Conservation (phyloP, 2,888 invertebrate species). For the Pyralis farinalis region DNA sequence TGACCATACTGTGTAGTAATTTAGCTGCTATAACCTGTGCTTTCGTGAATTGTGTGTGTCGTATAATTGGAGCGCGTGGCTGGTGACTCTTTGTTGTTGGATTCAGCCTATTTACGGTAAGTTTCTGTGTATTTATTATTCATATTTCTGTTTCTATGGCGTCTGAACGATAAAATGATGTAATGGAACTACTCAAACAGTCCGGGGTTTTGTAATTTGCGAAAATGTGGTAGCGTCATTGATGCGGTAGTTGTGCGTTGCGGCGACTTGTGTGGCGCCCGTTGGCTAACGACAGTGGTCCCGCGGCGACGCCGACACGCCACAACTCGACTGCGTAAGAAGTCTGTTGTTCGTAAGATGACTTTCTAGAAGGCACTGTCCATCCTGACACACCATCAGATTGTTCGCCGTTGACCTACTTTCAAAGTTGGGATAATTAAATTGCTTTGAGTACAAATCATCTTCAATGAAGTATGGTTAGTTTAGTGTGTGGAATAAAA, state of each 20-base stretch:
- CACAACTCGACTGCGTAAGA: conserved; percentile 56
- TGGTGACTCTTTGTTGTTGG: conserved; percentile 79
- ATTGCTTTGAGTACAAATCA: too few relatives aligned
- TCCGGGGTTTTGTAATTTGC: conserved; percentile 25
- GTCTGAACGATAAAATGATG: conserved; percentile 19
- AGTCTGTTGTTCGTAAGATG: conserved; percentile 52
- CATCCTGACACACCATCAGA: conserved; percentile 9
- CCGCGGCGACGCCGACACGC: conserved; percentile 65
- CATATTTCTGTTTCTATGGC: conserved; percentile 25
- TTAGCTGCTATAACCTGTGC: conserved; percentile 61
- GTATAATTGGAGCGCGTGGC: conserved; percentile 80
- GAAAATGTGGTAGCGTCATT: conserved; percentile 63
- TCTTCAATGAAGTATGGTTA: too few relatives aligned
- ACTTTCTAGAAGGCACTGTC: conserved; percentile 53
- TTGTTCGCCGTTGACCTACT: conserved; percentile 16
- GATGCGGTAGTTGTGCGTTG: conserved; percentile 47
- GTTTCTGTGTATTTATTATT: conserved; percentile 42
- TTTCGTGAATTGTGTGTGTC: conserved; percentile 77
- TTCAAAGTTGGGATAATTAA: conserved; percentile 3
- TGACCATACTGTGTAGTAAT: conserved; percentile 57
- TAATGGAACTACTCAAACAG: conserved; percentile 20
- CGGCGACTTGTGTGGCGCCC: conserved; percentile 48
- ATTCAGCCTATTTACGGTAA: conserved; percentile 74
- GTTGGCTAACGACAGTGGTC: conserved; percentile 58
- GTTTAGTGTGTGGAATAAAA: too few relatives aligned